These are phyloP conservation scores for Hippoglossus stenolepis DNA, from an alignment of 2,113 vertebrate genomes.

Conservation along the genomic window DNA sequence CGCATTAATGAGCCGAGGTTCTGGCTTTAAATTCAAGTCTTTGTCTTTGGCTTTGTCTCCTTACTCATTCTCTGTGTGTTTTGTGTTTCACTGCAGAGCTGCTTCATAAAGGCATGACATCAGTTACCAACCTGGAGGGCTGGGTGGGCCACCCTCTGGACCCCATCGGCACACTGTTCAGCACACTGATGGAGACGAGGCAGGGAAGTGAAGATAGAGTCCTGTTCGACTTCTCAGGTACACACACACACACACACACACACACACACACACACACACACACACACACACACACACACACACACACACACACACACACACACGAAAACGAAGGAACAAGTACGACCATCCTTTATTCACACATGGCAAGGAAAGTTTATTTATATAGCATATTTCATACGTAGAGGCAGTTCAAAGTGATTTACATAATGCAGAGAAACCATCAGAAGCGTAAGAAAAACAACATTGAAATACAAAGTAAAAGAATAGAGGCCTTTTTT, in stretches of 20 bases:
- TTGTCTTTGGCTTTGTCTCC: neutral
- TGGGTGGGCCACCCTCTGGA: constrained; percentile 98
- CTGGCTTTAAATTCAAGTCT: neutral
- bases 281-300: too few relatives aligned
- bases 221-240: constrained; percentile 88
- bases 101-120: constrained; percentile 91
- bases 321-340: too few relatives aligned
- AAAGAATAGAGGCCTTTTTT: neutral
- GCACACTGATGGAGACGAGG: constrained; percentile 93
- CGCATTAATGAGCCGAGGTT: neutral
- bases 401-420: too few relatives aligned
- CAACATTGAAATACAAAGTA: neutral
- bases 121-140: constrained; percentile 93
- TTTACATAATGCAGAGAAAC: too few relatives aligned
- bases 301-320: too few relatives aligned
- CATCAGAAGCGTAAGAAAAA: neutral
- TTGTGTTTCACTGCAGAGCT: constrained; percentile 81
- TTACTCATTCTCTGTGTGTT: neutral
- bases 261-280: neutral
- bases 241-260: neutral
- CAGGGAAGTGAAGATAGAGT: constrained; percentile 83
- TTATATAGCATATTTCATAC: too few relatives aligned
- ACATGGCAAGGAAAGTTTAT: too few relatives aligned
- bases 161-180: constrained; percentile 93
- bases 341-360: too few relatives aligned